Evolutionary conservation across 2,113 vertebrate species (phyloP), one percentile per base, ranked within the genome.

Genomic region (Symphodus melops): DNA sequence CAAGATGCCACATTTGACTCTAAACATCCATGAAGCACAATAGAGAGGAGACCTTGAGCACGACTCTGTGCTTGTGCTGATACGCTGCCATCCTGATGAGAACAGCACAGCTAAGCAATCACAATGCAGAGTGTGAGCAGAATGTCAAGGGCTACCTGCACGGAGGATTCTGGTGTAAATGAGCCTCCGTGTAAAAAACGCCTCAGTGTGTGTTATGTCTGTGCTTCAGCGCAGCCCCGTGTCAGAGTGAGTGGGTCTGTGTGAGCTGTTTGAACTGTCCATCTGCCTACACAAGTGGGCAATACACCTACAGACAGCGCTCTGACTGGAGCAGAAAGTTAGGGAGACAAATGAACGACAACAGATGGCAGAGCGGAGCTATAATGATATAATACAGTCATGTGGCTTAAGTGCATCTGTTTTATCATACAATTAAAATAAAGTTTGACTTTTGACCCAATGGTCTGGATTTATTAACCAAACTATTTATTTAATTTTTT

Each of bases 281-380:
- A 55, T 79, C 72, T 75, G 83, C 86, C 83, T 52, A 88, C 88
- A 83, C 79, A 33, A 82, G 86, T 76, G 79, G 84, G 90, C 88
- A 84, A 72, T 16, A 55, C 77, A 60, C 57, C 81, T 44, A 46
- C 61, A 67, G n/a, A 0, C 52, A 42, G 39, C 3, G 12, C 5
- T 3, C 39, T 33, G 21, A 33, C 10, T 56, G 39, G 12, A 33
- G 48, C 25, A 21, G 6, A 49, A 52, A 1, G 19, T 49, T 74
- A 23, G 37, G 8, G 74, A 56, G 37, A 48, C 21, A 56, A 42
- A 44, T 51, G 21, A 20, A 74, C 36, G 49, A 33, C 19, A 67
- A 19, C 23, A 48, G 48, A 54, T 28, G 25, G 23, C 2, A 55
- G 13, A 16, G 0, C 6, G 6, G 28, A 33, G 5, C 28, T 33